phyloP scores from a whole-genome alignment of 2,888 invertebrate species.

The Trichopoda pennipes region DNA sequence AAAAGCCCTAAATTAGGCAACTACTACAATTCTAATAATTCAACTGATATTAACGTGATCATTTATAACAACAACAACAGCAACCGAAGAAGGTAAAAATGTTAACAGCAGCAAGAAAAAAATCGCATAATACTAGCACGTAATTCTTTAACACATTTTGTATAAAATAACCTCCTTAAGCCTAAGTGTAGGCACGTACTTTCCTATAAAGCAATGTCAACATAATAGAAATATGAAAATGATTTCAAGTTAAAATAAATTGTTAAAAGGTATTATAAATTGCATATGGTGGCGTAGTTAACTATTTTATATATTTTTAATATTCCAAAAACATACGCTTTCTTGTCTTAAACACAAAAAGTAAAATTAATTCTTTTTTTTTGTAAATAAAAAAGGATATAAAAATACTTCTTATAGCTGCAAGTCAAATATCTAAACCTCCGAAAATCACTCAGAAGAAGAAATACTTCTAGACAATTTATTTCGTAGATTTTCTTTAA shows the following conservation, averaged over 20 bases:
- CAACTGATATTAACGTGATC: slow-evolving; percentile 60
- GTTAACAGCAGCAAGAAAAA: slow-evolving; percentile 13
- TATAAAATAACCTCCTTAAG: slow-evolving; percentile 36
- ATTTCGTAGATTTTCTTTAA: too few relatives aligned
- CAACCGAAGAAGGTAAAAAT: neutral
- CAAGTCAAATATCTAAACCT: too few relatives aligned
- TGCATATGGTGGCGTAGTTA: slow-evolving; percentile 55
- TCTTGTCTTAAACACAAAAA: neutral
- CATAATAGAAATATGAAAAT: slow-evolving; percentile 53
- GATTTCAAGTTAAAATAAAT: slow-evolving; percentile 30
- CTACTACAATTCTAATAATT: slow-evolving; percentile 47
- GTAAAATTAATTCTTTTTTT: neutral
- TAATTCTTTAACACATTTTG: slow-evolving; percentile 46
- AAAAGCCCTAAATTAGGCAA: slow-evolving; percentile 61
- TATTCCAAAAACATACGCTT: neutral
- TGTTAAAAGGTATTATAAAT: slow-evolving; percentile 39
- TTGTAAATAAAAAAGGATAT: neutral
- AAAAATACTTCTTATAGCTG: too few relatives aligned
- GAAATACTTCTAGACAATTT: too few relatives aligned
- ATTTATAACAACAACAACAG: slow-evolving; percentile 39
- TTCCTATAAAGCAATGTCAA: slow-evolving; percentile 48
- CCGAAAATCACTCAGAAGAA: too few relatives aligned
- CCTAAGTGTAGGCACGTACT: slow-evolving; percentile 65
- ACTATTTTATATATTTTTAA: slow-evolving; percentile 14
- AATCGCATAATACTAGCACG: slow-evolving; percentile 62